Conservation (phyloP, 2,113 vertebrate species). For the Atherinomorus stipes region DNA sequence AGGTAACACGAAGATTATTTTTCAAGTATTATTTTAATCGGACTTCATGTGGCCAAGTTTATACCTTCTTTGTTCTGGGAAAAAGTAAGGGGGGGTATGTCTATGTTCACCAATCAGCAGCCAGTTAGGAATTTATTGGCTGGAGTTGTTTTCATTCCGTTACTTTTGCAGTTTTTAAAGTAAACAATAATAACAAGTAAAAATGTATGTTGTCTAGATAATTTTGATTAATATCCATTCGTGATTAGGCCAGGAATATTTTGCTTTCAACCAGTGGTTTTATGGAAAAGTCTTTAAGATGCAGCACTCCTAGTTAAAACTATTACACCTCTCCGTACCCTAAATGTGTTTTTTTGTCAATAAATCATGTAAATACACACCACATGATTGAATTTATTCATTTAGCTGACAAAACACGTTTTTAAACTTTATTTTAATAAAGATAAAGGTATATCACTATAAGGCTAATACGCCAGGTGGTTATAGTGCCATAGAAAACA, state of each 20-base stretch:
- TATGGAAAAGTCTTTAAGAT: no score
- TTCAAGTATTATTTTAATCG: neutral
- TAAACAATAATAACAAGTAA: neutral
- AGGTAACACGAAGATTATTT: conserved; percentile 58
- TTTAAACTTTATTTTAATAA: no score
- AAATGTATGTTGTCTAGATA: neutral
- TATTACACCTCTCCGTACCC: neutral
- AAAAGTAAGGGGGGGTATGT: neutral
- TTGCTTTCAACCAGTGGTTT: no score
- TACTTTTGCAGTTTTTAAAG: conserved; percentile 1
- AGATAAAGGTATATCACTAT: no score
- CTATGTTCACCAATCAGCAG: neutral
- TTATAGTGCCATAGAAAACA: no score
- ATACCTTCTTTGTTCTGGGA: neutral
- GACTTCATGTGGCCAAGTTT: neutral
- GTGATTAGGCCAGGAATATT: no score
- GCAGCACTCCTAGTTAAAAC: no score
- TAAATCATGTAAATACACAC: no score
- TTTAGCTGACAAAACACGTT: no score
- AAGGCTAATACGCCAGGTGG: no score
- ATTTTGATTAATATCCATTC: neutral
- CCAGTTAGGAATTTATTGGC: neutral
- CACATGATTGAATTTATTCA: no score
- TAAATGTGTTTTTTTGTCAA: no score
- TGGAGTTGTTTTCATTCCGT: conserved; percentile 13